Evolutionary conservation across 2,888 invertebrate species (phyloP), one percentile per base, ranked within the genome.

Genomic region (Hypselothyrea guttata): DNA sequence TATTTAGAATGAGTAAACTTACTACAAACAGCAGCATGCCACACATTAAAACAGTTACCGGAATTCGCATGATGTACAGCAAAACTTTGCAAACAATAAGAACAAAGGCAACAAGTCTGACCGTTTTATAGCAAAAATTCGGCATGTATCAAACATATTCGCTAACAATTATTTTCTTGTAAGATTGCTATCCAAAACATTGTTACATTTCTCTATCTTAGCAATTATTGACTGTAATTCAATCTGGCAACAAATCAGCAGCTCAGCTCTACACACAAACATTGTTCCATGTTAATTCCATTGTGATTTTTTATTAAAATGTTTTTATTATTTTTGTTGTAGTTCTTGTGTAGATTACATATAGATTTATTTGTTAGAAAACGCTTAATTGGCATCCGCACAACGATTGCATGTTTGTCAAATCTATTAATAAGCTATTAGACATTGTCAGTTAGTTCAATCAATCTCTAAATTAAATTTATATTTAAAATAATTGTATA

Each of bases 301-400:
- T 51, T 54, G 30, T 46, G n/a, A 30, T 30, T 46, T 11, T 47
- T 41, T 37, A 8, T 51, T 13, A 35, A 8, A 12, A 33, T 46
- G 27, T 31, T 49, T 0, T 51, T 53, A 9, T 16, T 49, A 31
- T 38, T 52, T 28, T 16, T 45, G 31, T 28, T 60, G 35, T 15
- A 13, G 12, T 15, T 15, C 15, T 9, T 37, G 16, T 37, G 15
- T 37, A n/a, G 9, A 49, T 58, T 71, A 47, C 56, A 66, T 54
- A 58, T 53, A 58, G 46, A 66, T 60, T 58, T 58, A 75, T 63
- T 75, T 70, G 77, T 81, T 81, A 69, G 64, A 66, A 84, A 74
- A 63, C 61, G 58, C 41, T 63, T 83, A 75, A 78, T 78, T 79
- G 72, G 54, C 68, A 57, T 42, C 59, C 7, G 56, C 30, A 35